A percentile compares a stretch with the other conserved stretches of the same genome.
Evolutionary conservation across 2,888 invertebrate genomes (phyloP).

Genomic region (Spilarctia lutea): DNA sequence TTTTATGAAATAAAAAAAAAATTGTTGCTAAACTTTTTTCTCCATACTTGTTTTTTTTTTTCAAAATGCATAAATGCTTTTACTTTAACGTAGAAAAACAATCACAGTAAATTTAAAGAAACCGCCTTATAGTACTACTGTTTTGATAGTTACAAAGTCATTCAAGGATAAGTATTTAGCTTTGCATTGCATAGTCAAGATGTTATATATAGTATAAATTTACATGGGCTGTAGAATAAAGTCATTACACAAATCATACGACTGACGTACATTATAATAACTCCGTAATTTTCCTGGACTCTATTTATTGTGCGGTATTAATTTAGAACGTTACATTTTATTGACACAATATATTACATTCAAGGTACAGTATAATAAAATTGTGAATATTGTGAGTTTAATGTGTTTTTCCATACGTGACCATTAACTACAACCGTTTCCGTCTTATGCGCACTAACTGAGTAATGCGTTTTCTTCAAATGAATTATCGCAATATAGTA

Average conservation of each 20-base stretch:
- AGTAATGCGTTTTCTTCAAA: neutral
- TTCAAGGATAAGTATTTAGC: neutral
- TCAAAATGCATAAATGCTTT: too few relatives aligned
- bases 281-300: slow-evolving; percentile 19
- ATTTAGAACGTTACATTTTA: slow-evolving; percentile 25
- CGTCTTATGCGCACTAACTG: slow-evolving; percentile 2
- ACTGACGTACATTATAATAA: slow-evolving; percentile 17
- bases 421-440: slow-evolving; percentile 25
- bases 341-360: slow-evolving; percentile 24
- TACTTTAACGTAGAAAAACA: too few relatives aligned
- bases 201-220: neutral
- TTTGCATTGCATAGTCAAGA: neutral
- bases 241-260: slow-evolving; percentile 22
- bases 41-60: too few relatives aligned
- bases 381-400: slow-evolving; percentile 39
- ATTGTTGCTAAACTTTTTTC: too few relatives aligned
- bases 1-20: too few relatives aligned
- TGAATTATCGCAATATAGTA: neutral
- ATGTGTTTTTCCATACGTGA: slow-evolving; percentile 26
- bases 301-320: slow-evolving; percentile 9
- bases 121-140: neutral
- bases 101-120: neutral
- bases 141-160: neutral
- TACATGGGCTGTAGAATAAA: slow-evolving; percentile 3
- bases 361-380: slow-evolving; percentile 25